Evolutionary conservation across 2,113 vertebrate species (phyloP), one percentile per base, ranked within the genome.

Genomic region (Eleginops maclovinus): DNA sequence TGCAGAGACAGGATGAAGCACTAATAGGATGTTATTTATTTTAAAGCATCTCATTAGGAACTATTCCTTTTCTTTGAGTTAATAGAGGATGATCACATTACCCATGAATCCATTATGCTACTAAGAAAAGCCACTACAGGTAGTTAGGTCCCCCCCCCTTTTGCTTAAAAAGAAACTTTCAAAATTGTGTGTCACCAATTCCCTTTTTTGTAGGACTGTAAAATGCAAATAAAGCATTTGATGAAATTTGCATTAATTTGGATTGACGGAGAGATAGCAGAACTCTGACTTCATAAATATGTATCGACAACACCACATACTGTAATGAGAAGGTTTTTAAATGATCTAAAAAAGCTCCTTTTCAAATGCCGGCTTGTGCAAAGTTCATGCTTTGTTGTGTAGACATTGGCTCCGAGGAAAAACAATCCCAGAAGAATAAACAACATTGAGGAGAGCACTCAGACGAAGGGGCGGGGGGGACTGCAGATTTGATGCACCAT

Each of bases 271-370:
- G 19, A 3, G 28, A 10, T 10, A 16, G 36, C 17, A 62, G 49
- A 61, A 40, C 2, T 46, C 4, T 26, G 9, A 59, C 63, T 75
- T 77, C 54, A 87, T 75, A 68, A 88, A 79, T 83, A 86, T 86
- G 72, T 69, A 82, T 63, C n/a, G 46, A 75, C 26, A 43, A 66
- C 47, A 60, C 36, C 21, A 36, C 31, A 36, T 28, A 60, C 10
- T 36, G 66, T 71, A 83, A 85, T 54, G 63, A 87, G 67, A 46
- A 26, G 28, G 69, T 84, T 28, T 73, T 41, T 43, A 36, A 49
- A 67, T 46, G 11, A 17, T 67, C 19, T 50, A 26, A 46, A 85
- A 77, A 46, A 76, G 63, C 61, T 12, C 55, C 62, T 71, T 19
- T 41, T 82, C 13, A 63, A 72, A 78, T 79, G 71, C 50, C 31